These are phyloP conservation scores for Drosophila picticornis DNA, from an alignment of 2,888 invertebrate species.

Conservation along the genomic window DNA sequence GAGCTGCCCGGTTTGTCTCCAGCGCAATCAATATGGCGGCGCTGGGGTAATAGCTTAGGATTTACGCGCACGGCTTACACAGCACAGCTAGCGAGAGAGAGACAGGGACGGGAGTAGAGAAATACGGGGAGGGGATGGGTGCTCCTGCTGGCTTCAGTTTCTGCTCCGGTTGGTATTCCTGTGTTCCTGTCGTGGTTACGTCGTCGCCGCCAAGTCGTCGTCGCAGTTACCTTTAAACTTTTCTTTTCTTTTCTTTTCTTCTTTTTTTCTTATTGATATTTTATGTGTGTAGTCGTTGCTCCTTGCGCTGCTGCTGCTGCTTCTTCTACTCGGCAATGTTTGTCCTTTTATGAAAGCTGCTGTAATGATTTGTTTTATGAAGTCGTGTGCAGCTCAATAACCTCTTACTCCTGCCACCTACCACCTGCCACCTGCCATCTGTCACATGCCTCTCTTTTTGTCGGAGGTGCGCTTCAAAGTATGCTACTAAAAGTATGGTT, in stretches of 20 bases:
- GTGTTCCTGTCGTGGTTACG: slow-evolving; percentile 49
- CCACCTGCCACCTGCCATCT: background rate
- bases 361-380: slow-evolving; percentile 79
- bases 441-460: background rate
- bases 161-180: slow-evolving; percentile 17
- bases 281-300: slow-evolving; percentile 67
- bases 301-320: background rate
- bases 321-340: slow-evolving; percentile 25
- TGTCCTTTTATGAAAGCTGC: slow-evolving; percentile 72
- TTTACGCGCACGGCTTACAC: slow-evolving; percentile 73
- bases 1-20: slow-evolving; percentile 68
- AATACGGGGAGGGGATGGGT: background rate
- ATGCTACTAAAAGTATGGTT: slow-evolving; percentile 8
- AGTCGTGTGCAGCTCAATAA: slow-evolving; percentile 42
- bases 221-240: slow-evolving; percentile 76
- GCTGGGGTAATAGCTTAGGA: slow-evolving; percentile 77
- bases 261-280: slow-evolving; percentile 69
- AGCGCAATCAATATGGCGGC: slow-evolving; percentile 77
- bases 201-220: slow-evolving; percentile 58
- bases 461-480: slow-evolving; percentile 18
- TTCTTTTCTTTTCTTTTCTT: background rate
- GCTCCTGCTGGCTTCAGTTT: slow-evolving; percentile 9
- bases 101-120: background rate
- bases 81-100: background rate
- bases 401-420: background rate